A percentile compares a stretch with the other conserved stretches of the same genome.
phyloP scores from a whole-genome alignment of 2,888 invertebrate genomes.

The Drepanosiphum platanoidis region DNA sequence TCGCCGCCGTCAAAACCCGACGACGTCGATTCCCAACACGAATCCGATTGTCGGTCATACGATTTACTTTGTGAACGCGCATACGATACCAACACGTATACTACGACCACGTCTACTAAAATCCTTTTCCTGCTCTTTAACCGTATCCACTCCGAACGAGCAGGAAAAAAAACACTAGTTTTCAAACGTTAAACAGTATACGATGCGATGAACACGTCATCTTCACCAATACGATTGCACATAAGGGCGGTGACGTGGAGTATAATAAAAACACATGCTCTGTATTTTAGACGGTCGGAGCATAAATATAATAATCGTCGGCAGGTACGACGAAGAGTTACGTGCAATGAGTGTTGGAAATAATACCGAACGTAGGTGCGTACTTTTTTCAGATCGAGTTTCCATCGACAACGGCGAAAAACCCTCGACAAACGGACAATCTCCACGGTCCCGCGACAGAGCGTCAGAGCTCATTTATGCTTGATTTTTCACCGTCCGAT shows the following conservation, averaged over 20 bases:
- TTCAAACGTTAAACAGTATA: neutral
- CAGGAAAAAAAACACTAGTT: neutral
- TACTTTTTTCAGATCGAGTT: too few relatives aligned
- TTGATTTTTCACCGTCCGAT: neutral
- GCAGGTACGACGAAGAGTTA: too few relatives aligned
- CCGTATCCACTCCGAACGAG: neutral
- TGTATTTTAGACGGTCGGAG: too few relatives aligned
- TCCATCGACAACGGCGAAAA: too few relatives aligned
- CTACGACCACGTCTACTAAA: neutral
- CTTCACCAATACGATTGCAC: neutral
- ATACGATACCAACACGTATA: neutral
- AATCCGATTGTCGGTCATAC: conserved; percentile 25
- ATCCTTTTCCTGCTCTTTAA: neutral
- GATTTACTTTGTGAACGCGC: too few relatives aligned
- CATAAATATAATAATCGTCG: too few relatives aligned
- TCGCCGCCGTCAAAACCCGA: too few relatives aligned
- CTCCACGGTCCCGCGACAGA: too few relatives aligned
- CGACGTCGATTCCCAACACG: conserved; percentile 26
- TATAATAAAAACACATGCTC: neutral
- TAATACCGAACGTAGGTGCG: too few relatives aligned
- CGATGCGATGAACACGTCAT: neutral
- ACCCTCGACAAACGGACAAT: too few relatives aligned
- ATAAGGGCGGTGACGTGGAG: neutral
- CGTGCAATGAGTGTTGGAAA: too few relatives aligned
- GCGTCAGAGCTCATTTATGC: too few relatives aligned